These are phyloP conservation scores for Sciurus vulgaris DNA, from an alignment of 2,797 vertebrate genomes.

Conservation along the genomic window DNA sequence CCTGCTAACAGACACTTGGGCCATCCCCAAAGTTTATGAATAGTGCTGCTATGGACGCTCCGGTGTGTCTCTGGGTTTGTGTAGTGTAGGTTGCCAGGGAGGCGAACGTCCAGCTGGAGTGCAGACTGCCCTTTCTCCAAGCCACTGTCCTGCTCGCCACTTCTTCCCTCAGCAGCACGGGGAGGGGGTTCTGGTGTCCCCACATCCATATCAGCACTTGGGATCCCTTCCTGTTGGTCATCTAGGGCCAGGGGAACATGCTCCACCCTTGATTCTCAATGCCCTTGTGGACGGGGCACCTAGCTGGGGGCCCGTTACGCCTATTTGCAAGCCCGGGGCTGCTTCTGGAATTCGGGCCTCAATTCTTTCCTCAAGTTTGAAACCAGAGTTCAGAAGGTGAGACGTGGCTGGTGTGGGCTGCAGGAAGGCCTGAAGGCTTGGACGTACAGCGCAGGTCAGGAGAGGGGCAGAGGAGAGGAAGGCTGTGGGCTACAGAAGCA, in stretches of 20 bases:
- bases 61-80: not conserved
- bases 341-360: not conserved
- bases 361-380: not conserved
- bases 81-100: not conserved
- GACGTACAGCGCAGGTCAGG: not conserved
- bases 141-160: not conserved
- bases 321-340: not conserved
- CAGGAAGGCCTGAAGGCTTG: not conserved
- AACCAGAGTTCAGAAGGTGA: not conserved
- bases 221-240: not conserved
- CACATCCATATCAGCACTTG: not conserved
- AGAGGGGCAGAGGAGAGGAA: not conserved
- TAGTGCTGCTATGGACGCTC: rapidly evolving
- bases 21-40: not conserved
- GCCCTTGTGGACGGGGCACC: not conserved
- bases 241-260: not conserved
- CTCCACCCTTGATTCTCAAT: not conserved
- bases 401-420: not conserved
- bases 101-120: rapidly evolving
- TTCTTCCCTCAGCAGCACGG: not conserved
- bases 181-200: not conserved
- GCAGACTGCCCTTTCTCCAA: rapidly evolving
- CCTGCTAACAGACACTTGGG: too few species aligned
- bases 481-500: not conserved
- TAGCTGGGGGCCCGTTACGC: not conserved